Base-by-base conservation (phyloP, 37 sponge, comb jelly and placozoan genomes). In the Beroe forskalii region DNA sequence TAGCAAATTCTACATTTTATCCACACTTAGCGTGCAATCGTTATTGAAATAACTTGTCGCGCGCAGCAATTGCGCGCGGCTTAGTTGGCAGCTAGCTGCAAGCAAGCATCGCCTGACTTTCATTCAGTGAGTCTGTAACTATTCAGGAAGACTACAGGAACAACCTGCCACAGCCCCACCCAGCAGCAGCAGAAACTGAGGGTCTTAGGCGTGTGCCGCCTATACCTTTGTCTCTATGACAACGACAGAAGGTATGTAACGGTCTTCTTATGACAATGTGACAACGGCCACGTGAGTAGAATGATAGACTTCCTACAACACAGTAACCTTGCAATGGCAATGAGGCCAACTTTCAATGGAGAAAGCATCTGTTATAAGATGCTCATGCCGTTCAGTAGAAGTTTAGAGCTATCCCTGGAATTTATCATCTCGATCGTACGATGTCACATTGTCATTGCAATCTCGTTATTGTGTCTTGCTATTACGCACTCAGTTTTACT, bases 171-270 rank as follows among this genome's bases (percentile, higher is more conserved):
- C 91, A 92, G 0, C 93, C 96, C 3, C 94, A 92, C 37, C 86
- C 42, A n/a, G 0, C 99, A 99, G 90, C 97, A 96, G 67, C 99
- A 99, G 94, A 94, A 96, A 67, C 96, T 99, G 61, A 67, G 96
- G 19, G 99, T 98, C n/a, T 99, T 97, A 90, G 99, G 96, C 67
- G 96, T 97, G 91, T 99, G 99, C 91, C 96, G 96, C n/a, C 97
- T 97, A 23, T 96, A 97, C 67, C 95, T 99, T 40, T 94, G 97
- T 90, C 95, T 98, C 91, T 96, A 99, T 80, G 99, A 99, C 93
- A 99, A 99, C 90, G 99, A 99, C 91, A 76, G 97, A 62, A 90
- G 90, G 90, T 90, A 62, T 37, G 67, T 40, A 1, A 28, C 4
- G 4, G 66, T 20, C 3, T n/a, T n/a, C n/a, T n/a, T 22, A 20